A percentile compares a stretch with the other conserved stretches of the same genome.
phyloP scores from a whole-genome alignment of 2,888 invertebrate genomes.

The Acronicta aceris region DNA sequence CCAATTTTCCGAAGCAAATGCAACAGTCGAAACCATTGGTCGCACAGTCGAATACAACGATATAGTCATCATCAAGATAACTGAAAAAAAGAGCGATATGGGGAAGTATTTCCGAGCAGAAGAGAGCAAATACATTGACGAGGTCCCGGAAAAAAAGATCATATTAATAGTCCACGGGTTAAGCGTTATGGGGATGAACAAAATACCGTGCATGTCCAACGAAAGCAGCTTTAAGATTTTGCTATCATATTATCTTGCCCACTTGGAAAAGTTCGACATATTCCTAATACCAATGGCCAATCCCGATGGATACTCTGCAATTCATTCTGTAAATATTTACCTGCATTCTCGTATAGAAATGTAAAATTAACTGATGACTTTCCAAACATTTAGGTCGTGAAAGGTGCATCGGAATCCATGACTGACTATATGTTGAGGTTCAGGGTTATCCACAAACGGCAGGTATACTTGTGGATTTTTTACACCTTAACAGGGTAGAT shows the following conservation, averaged over 20 bases:
- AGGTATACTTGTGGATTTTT: no score
- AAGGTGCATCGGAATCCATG: no score
- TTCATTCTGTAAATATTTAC: conserved; percentile 20
- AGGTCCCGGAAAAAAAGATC: conserved; percentile 74
- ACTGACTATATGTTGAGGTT: no score
- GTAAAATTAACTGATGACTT: no score
- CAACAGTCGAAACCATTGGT: conserved; percentile 66
- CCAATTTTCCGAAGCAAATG: conserved; percentile 62
- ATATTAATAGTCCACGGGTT: conserved; percentile 81
- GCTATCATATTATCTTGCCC: conserved; percentile 67
- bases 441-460: no score
- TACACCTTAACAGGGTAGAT: no score
- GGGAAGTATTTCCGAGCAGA: conserved; percentile 62
- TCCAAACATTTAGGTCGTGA: no score
- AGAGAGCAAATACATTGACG: conserved; percentile 71
- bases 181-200: conserved; percentile 67
- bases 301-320: conserved; percentile 73
- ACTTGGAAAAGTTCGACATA: conserved; percentile 81
- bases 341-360: not conserved
- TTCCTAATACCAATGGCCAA: conserved; percentile 81
- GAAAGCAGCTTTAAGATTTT: conserved; percentile 56
- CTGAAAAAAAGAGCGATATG: conserved; percentile 36
- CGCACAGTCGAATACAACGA: conserved; percentile 77
- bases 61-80: conserved; percentile 71
- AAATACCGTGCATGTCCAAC: not conserved